Percentiles rank a stretch among this genome's conserved stretches.
Evolutionary conservation across 2,888 invertebrate genomes (phyloP).

Genomic region (Drosophila histrio): DNA sequence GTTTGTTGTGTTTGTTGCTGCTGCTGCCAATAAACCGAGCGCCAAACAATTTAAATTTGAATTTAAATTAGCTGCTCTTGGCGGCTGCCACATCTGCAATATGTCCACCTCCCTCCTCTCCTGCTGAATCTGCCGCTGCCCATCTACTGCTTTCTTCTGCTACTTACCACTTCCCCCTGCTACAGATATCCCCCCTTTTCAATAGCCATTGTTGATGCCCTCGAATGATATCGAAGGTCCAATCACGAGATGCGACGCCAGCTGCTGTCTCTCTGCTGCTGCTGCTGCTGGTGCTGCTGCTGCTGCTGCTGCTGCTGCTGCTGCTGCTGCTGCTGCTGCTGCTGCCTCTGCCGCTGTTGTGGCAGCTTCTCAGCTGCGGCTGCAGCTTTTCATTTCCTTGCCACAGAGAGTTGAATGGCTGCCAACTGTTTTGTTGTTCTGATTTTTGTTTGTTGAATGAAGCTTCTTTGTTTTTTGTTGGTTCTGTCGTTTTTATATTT

Average conservation of each 20-base stretch:
- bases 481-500: conserved; percentile 10
- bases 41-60: conserved; percentile 75
- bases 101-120: conserved; percentile 6
- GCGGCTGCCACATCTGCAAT: conserved; percentile 55
- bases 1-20: conserved; percentile 16
- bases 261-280: conserved; percentile 15
- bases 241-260: conserved; percentile 54
- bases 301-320: not conserved
- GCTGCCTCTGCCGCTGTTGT: not conserved
- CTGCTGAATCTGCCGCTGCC: not conserved
- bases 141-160: not conserved
- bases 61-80: conserved; percentile 73
- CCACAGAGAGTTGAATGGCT: conserved; percentile 39
- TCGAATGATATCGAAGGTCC: conserved; percentile 65
- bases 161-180: not conserved
- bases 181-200: not conserved
- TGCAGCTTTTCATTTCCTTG: conserved; percentile 38
- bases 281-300: not conserved
- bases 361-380: conserved; percentile 1
- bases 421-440: conserved; percentile 39
- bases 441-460: conserved; percentile 29
- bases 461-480: conserved; percentile 42
- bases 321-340: conserved; percentile 16
- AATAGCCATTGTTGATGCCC: conserved; percentile 61
- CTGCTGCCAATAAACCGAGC: conserved; percentile 61